Conservation (phyloP, 2,113 vertebrate species). For the Hoplias malabaricus region DNA sequence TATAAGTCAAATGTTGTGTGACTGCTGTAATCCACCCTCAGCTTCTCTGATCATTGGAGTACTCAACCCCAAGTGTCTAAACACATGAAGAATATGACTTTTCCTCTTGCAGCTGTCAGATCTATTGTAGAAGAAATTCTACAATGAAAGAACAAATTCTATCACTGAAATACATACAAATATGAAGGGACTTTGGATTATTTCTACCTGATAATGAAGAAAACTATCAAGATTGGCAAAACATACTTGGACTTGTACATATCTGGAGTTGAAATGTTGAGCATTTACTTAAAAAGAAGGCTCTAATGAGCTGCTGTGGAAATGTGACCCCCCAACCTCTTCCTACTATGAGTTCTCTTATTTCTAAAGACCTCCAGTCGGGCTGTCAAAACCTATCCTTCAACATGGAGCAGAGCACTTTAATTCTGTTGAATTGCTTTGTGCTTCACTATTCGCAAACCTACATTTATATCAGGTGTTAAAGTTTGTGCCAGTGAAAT, state of each 20-base stretch:
- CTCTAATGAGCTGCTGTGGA: neutral
- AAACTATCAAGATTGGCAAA: too few relatives aligned
- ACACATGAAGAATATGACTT: neutral
- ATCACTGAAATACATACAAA: neutral
- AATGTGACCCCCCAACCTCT: neutral
- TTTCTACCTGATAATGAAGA: neutral
- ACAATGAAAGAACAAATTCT: neutral
- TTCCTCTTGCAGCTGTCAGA: neutral
- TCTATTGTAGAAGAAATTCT: neutral
- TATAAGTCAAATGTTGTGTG: neutral
- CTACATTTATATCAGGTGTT: neutral
- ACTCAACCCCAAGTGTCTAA: conserved; percentile 11
- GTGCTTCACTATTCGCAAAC: neutral
- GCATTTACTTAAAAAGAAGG: neutral
- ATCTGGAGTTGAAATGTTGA: too few relatives aligned
- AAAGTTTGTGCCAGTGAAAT: neutral
- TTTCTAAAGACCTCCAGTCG: neutral
- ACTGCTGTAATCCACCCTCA: neutral
- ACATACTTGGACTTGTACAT: neutral
- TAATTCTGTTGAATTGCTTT: conserved; percentile 11
- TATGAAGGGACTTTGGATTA: neutral
- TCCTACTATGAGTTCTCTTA: neutral
- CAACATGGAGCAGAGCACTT: neutral
- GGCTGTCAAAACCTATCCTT: conserved; percentile 29
- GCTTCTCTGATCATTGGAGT: conserved; percentile 3